Conservation (phyloP, 2,113 vertebrate genomes). For the Cyanoliseus patagonus region DNA sequence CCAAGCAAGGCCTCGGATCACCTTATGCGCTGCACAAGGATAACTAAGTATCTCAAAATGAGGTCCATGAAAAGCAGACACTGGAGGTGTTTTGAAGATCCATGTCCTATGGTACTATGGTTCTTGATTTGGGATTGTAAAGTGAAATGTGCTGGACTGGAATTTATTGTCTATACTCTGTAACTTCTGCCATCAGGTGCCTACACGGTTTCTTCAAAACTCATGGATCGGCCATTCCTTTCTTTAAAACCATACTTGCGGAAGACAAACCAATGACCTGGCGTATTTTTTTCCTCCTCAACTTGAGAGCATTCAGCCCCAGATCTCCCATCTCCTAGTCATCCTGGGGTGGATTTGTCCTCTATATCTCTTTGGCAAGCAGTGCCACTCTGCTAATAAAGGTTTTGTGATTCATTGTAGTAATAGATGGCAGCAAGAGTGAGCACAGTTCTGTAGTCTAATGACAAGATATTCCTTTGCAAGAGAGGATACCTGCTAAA, state of each 20-base stretch:
- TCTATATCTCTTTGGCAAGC: not conserved
- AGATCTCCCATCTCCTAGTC: not conserved
- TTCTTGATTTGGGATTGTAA: not conserved
- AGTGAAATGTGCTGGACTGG: not conserved
- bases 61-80: not conserved
- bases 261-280: not conserved
- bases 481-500: not conserved
- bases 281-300: not conserved
- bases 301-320: not conserved
- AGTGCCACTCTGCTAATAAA: not conserved
- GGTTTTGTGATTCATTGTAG: not conserved
- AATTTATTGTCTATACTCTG: not conserved
- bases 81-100: not conserved
- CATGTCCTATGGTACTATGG: not conserved
- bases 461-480: not conserved
- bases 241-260: not conserved
- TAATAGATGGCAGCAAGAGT: not conserved
- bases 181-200: not conserved
- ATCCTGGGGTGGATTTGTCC: not conserved
- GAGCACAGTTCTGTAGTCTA: not conserved
- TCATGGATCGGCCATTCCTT: accelerated
- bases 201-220: not conserved
- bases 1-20: not conserved
- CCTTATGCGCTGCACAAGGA: not conserved
- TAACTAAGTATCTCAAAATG: not conserved